phyloP scores from a whole-genome alignment of 1,140 invertebrate species.

The Diuraphis noxia region DNA sequence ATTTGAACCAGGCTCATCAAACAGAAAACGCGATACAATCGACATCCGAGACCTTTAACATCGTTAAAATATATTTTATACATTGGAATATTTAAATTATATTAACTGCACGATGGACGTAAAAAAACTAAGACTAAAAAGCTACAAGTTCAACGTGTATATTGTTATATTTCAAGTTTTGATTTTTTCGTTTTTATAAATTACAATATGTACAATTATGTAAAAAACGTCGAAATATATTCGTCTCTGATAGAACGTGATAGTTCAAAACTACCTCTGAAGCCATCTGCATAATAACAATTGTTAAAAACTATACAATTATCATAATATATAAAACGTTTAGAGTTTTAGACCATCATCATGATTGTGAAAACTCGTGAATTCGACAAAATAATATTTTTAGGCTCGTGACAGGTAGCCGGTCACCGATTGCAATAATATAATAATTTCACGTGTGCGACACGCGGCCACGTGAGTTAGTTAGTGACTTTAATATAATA shows the following conservation, averaged over 20 bases:
- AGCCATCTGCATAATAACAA: not conserved
- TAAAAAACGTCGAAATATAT: not conserved
- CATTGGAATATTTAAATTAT: not conserved
- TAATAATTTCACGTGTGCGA: not conserved
- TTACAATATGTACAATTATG: not conserved
- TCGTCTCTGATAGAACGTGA: not conserved
- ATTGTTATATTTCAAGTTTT: not conserved
- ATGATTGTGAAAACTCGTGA: not conserved
- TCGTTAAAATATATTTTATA: not conserved
- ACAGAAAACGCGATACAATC: not conserved
- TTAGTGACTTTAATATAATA: not conserved
- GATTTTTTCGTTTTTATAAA: not conserved
- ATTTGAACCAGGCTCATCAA: not conserved
- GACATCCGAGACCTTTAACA: not conserved
- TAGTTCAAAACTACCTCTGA: not conserved
- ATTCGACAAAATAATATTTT: too few species aligned
- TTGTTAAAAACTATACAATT: not conserved
- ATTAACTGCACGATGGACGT: not conserved
- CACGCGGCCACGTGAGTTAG: not conserved
- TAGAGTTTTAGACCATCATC: too few species aligned
- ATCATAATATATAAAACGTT: not conserved
- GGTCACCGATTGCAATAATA: not conserved
- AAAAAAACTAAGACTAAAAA: too few species aligned
- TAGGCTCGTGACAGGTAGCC: not conserved
- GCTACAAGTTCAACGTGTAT: not conserved